phyloP scores from a whole-genome alignment of 2,888 invertebrate species.

The Phragmatobia fuliginosa region DNA sequence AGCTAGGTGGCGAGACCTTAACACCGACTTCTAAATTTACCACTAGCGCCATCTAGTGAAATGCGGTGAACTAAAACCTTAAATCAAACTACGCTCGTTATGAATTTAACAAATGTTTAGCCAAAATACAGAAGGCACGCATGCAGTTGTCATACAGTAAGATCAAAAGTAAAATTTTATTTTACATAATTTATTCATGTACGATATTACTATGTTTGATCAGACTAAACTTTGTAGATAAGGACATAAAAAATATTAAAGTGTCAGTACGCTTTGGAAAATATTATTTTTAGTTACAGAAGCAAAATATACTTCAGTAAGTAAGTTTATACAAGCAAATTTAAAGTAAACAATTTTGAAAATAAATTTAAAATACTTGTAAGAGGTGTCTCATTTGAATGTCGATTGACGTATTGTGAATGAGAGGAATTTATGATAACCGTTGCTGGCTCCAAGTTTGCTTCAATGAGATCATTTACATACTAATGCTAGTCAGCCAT shows the following conservation, averaged over 20 bases:
- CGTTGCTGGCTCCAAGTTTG: conserved; percentile 23
- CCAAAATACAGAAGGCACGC: neutral
- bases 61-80: no score
- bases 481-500: conserved; percentile 38
- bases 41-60: no score
- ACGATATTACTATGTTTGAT: neutral
- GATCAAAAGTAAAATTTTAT: neutral
- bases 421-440: conserved; percentile 39
- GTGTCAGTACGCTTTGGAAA: neutral
- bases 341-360: neutral
- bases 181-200: neutral
- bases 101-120: no score
- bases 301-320: neutral
- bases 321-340: neutral
- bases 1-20: no score
- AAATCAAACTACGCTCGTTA: no score
- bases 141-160: neutral
- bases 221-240: neutral
- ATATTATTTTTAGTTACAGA: neutral
- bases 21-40: no score
- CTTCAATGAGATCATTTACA: conserved; percentile 38
- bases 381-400: neutral
- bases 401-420: conserved; percentile 12
- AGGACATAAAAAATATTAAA: neutral
- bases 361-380: neutral